A percentile compares a stretch with the other conserved stretches of the same genome.
These are phyloP conservation scores for Castor canadensis DNA, from an alignment of 2,113 vertebrate genomes.

Conservation along the genomic window DNA sequence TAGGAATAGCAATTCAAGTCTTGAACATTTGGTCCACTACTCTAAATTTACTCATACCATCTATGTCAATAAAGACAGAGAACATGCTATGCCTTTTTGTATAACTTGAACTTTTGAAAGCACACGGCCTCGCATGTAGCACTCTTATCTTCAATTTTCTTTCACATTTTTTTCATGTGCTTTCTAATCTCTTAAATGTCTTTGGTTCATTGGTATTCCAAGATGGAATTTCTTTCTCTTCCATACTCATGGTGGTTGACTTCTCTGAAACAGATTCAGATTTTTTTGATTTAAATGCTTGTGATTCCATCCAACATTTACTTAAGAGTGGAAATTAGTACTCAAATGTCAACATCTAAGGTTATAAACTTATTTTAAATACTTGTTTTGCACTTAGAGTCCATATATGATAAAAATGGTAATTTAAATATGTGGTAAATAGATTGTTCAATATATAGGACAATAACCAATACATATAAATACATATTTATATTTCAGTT, in stretches of 20 bases:
- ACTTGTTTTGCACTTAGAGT: neutral
- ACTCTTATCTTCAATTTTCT: neutral
- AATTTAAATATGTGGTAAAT: neutral
- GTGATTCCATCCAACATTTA: neutral
- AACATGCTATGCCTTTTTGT: too few relatives aligned
- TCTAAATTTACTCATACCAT: neutral
- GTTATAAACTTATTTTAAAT: neutral
- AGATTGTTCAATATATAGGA: neutral
- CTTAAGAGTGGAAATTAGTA: neutral
- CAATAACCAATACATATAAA: neutral
- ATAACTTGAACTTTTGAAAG: neutral
- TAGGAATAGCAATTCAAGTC: neutral
- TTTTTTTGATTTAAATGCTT: neutral
- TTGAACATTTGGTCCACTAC: neutral
- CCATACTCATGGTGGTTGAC: neutral
- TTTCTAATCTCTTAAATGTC: neutral
- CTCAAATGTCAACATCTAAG: neutral
- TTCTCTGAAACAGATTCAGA: neutral
- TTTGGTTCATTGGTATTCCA: neutral
- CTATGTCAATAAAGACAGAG: neutral
- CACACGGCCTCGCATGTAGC: fast-evolving
- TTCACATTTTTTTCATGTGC: neutral
- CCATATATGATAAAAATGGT: neutral
- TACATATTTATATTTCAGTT: neutral
- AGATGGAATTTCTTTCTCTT: neutral